phyloP scores from a whole-genome alignment of 1,140 invertebrate species.

The Scaptodrosophila lebanonensis region DNA sequence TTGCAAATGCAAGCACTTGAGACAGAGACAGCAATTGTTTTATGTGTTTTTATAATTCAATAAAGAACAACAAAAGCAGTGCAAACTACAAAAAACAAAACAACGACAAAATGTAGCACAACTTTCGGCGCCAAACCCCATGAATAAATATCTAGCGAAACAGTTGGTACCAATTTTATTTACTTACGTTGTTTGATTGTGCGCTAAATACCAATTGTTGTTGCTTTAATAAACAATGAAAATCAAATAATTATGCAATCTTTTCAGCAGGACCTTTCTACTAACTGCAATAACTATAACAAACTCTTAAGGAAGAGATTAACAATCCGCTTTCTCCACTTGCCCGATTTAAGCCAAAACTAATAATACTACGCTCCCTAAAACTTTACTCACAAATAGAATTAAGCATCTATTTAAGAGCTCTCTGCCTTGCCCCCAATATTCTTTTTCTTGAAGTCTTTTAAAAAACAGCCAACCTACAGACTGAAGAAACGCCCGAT shows the following conservation, averaged over 20 bases:
- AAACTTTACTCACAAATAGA: slow-evolving; percentile 13
- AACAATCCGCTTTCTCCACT: not conserved
- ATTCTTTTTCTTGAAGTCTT: slow-evolving; percentile 20
- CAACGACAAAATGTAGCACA: slow-evolving; percentile 25
- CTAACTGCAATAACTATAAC: slow-evolving; percentile 11
- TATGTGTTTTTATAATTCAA: slow-evolving; percentile 58
- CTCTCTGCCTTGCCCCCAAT: slow-evolving; percentile 19
- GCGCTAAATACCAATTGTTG: too few relatives aligned
- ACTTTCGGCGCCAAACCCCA: slow-evolving; percentile 24
- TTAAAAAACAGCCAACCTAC: slow-evolving; percentile 15
- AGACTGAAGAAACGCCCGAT: not conserved
- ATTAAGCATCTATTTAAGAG: not conserved
- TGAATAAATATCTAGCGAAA: slow-evolving; percentile 26
- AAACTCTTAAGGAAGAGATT: slow-evolving; percentile 10
- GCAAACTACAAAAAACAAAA: slow-evolving; percentile 12
- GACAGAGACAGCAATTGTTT: slow-evolving; percentile 36
- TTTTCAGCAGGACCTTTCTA: slow-evolving; percentile 18
- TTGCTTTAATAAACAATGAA: slow-evolving; percentile 33
- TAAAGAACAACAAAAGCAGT: slow-evolving; percentile 24
- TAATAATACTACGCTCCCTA: not conserved
- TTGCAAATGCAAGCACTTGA: slow-evolving; percentile 6
- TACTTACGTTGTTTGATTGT: slow-evolving; percentile 30
- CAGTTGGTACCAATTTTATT: slow-evolving; percentile 49
- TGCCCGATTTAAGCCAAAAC: slow-evolving; percentile 8
- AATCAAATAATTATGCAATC: slow-evolving; percentile 16